phyloP scores from a whole-genome alignment of 2,113 vertebrate species.

The Symphodus melops region DNA sequence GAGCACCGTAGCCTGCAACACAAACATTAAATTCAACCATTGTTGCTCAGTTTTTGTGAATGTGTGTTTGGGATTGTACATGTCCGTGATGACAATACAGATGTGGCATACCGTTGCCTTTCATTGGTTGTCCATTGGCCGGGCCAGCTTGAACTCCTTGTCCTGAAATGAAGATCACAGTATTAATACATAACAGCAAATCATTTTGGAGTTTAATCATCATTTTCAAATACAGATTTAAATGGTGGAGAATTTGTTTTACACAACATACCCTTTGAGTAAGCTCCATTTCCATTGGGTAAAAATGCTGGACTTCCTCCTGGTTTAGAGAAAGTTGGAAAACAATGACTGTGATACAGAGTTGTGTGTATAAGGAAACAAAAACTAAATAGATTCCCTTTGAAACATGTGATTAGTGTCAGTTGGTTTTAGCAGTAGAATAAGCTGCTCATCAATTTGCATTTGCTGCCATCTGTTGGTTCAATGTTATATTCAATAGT shows the following conservation, averaged over 20 bases:
- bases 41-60: not conserved
- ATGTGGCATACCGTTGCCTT: slow-evolving; percentile 44
- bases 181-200: not conserved
- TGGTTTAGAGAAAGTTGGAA: not conserved
- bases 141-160: slow-evolving; percentile 52
- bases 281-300: slow-evolving; percentile 38
- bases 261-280: slow-evolving; percentile 33
- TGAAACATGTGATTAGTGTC: not conserved
- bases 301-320: slow-evolving; percentile 35
- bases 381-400: not conserved
- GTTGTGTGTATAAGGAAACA: not conserved
- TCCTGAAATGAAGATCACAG: slow-evolving; percentile 38
- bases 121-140: slow-evolving; percentile 55
- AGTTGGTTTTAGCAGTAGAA: not conserved
- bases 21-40: not conserved
- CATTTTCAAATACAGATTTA: not conserved
- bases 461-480: not conserved
- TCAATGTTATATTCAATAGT: not conserved
- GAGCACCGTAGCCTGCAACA: slow-evolving; percentile 49
- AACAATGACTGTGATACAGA: too few species aligned
- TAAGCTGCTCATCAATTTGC: not conserved
- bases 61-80: not conserved
- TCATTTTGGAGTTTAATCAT: not conserved
- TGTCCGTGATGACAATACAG: not conserved
- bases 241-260: not conserved